These are phyloP conservation scores for Sterrhoptilus dennistouni DNA, from an alignment of 2,113 vertebrate species.

Conservation along the genomic window DNA sequence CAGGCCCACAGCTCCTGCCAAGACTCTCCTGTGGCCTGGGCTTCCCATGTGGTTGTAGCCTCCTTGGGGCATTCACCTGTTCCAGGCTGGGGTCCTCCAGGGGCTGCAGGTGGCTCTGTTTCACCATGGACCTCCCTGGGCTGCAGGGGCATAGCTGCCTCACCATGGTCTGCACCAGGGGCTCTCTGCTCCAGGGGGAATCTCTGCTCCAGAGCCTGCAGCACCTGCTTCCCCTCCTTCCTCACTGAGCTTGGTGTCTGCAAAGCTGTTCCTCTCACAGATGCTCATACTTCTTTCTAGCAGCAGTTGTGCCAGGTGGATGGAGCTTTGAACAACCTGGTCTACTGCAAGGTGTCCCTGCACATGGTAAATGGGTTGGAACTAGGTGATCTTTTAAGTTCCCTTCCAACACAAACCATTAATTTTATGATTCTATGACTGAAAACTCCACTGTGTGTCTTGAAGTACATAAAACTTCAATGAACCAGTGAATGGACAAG, in stretches of 20 bases:
- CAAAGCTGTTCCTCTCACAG: background rate
- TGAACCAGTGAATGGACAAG: background rate
- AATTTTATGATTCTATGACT: background rate
- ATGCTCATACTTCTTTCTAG: background rate
- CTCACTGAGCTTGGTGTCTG: background rate
- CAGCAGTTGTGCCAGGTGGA: too few relatives aligned
- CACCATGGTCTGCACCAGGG: fast-evolving
- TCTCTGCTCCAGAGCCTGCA: background rate
- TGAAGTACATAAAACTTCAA: background rate
- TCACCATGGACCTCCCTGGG: too few relatives aligned
- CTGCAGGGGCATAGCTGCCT: background rate
- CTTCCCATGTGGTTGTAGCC: background rate
- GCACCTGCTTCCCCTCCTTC: background rate
- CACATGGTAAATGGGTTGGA: background rate
- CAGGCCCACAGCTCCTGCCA: background rate
- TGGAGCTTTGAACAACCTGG: background rate
- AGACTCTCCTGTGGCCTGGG: fast-evolving
- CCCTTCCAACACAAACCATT: background rate
- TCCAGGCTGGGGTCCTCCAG: fast-evolving
- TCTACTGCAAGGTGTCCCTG: background rate
- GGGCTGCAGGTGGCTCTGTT: background rate
- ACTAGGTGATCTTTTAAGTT: background rate
- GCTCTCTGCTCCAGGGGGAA: too few relatives aligned
- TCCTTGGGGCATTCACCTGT: background rate
- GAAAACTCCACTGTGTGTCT: background rate